phyloP scores from a whole-genome alignment of 2,888 invertebrate genomes.

The Heliconius charithonia region DNA sequence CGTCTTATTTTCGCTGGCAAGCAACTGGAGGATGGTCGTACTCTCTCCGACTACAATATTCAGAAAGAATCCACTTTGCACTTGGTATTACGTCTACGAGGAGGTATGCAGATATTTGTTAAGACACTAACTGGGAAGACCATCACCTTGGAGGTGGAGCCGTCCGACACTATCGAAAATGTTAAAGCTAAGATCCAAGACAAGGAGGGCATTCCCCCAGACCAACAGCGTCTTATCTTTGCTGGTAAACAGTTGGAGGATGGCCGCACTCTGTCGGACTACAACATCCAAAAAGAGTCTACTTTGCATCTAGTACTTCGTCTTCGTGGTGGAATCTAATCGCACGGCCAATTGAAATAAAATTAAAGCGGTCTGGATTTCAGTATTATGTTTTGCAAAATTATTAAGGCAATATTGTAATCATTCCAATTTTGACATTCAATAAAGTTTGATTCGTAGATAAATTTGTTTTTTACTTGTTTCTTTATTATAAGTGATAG shows the following conservation, averaged over 20 bases:
- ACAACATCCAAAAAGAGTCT: conserved; percentile 47
- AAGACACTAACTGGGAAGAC: not conserved
- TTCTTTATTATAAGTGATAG: too few species aligned
- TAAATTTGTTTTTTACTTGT: conserved; percentile 43
- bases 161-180: conserved; percentile 50
- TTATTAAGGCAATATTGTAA: conserved; percentile 48
- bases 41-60: not conserved
- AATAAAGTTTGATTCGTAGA: conserved; percentile 54
- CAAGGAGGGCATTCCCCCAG: conserved; percentile 55
- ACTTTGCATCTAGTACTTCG: conserved; percentile 50
- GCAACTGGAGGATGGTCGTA: not conserved
- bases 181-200: conserved; percentile 46
- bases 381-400: conserved; percentile 38
- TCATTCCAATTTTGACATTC: conserved; percentile 61
- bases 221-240: conserved; percentile 53
- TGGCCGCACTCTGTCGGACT: conserved; percentile 43
- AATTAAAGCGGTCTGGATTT: conserved; percentile 23
- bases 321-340: conserved; percentile 54
- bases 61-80: not conserved
- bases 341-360: conserved; percentile 49
- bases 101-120: not conserved
- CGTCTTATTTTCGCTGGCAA: conserved; percentile 38
- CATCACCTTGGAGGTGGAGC: conserved; percentile 46
- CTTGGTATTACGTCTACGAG: not conserved
- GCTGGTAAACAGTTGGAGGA: conserved; percentile 46